Percentiles rank a stretch among this genome's conserved stretches.
Evolutionary conservation across 2,888 invertebrate species (phyloP).

Genomic region (Cordilura impudica): DNA sequence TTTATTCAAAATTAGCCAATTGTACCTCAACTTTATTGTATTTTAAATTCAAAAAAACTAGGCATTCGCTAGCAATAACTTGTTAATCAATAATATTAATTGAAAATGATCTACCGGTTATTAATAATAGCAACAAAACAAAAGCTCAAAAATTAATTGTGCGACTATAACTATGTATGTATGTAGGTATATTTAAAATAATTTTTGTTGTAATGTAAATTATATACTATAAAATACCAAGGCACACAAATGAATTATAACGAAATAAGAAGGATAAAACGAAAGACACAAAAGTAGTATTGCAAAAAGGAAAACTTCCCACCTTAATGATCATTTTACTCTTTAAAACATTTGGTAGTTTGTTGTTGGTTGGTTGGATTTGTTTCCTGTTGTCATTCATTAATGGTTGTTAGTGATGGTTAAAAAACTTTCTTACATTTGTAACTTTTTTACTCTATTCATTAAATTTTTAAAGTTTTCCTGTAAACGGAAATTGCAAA

Average conservation of each 20-base stretch:
- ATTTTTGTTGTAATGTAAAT: no score
- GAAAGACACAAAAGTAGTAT: neutral
- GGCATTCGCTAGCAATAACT: no score
- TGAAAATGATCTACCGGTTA: no score
- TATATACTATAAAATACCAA: neutral
- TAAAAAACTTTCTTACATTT: neutral
- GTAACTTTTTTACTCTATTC: neutral
- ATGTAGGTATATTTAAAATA: neutral
- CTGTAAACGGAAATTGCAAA: conserved; percentile 32
- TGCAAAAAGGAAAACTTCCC: conserved; percentile 27
- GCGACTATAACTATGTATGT: no score
- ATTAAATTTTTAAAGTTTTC: conserved; percentile 13
- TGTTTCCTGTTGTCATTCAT: conserved; percentile 5
- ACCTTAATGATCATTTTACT: conserved; percentile 28
- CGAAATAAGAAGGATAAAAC: neutral
- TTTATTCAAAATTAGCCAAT: no score
- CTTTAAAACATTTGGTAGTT: conserved; percentile 8
- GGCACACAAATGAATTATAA: neutral
- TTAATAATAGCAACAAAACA: no score
- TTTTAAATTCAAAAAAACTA: no score
- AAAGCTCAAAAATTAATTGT: no score
- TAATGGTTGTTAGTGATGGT: neutral
- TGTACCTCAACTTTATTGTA: no score
- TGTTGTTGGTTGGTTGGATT: neutral
- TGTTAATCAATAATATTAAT: no score